Base-by-base conservation (phyloP, 2,797 vertebrate species). In the Clarias laeviceps region DNA sequence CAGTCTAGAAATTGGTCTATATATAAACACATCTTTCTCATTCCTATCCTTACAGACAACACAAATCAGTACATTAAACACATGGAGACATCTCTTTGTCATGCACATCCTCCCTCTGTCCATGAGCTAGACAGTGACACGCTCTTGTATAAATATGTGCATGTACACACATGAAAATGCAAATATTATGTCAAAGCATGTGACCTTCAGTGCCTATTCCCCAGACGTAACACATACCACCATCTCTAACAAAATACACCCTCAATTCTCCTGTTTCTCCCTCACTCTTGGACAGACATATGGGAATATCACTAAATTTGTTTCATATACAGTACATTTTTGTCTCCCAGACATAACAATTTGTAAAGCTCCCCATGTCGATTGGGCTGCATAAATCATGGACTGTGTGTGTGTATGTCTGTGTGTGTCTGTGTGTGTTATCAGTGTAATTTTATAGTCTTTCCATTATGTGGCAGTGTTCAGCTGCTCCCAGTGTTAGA, bases 381-480 rank as follows among this genome's bases (percentile, higher is more conserved):
- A 9, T 5, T 57, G 22, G 65, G 29, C n/a, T 80, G 78, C 40
- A 59, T n/a, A 69, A 56, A 57, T 70, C 45, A 82, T n/a, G 29
- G 1, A 34, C 17, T 17, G 14, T 69, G 37, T 81, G 40, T 66
- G 37, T 66, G n/a, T 50, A 11, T 68, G 27, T 81, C 24, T 59
- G 74, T 77, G 34, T 64, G 34, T 64, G 85, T 90, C 89, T 90
- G 89, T 89, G 57, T 56, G 27, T 86, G 37, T 32, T 54, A 40
- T 72, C 89, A 89, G 84, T 94, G 94, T 88, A 94, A 91, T 94
- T 93, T 89, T 91, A 88, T 88, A 80, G 77, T 54, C 88, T 92
- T 91, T 93, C 94, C 95, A 79, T 93, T 85, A 91, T 90, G 94
- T 91, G 95, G 94, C 95, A 94, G 92, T 95, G 91, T 95, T 92